Evolutionary conservation across 2,888 invertebrate species (phyloP).

Genomic region (Conistra vaccinii): DNA sequence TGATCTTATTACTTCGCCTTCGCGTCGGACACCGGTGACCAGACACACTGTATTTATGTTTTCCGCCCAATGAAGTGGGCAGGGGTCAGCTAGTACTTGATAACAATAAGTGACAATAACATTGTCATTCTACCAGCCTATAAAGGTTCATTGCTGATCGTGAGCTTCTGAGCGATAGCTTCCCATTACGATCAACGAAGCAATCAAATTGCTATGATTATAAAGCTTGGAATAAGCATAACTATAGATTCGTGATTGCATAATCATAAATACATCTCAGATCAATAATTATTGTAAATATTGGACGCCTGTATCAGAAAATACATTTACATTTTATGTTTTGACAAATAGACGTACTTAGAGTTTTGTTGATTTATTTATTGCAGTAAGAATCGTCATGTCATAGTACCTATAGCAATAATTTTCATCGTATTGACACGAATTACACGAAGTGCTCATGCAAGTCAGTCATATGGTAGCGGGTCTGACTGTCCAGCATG

Average conservation of each 20-base stretch:
- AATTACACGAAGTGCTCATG: background rate
- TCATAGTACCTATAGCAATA: background rate
- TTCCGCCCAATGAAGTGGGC: too few species aligned
- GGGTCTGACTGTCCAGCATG: background rate
- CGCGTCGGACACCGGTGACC: too few species aligned
- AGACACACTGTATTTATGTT: too few species aligned
- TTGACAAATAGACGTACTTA: background rate
- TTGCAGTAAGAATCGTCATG: background rate
- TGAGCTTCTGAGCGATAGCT: background rate
- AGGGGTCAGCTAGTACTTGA: too few species aligned
- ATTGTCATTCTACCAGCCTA: background rate
- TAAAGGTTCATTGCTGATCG: background rate
- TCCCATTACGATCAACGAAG: slow-evolving; percentile 11
- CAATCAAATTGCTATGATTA: slow-evolving; percentile 1
- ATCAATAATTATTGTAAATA: slow-evolving; percentile 17
- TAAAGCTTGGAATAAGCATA: background rate
- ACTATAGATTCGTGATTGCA: background rate
- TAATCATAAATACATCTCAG: background rate
- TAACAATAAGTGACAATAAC: background rate
- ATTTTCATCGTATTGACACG: background rate
- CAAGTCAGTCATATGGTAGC: background rate
- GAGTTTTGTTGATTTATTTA: background rate
- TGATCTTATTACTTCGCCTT: too few species aligned
- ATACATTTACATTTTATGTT: background rate
- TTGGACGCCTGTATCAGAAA: slow-evolving; percentile 3